Conservation (phyloP, 2,888 invertebrate species). For the Amaurobius ferox region DNA sequence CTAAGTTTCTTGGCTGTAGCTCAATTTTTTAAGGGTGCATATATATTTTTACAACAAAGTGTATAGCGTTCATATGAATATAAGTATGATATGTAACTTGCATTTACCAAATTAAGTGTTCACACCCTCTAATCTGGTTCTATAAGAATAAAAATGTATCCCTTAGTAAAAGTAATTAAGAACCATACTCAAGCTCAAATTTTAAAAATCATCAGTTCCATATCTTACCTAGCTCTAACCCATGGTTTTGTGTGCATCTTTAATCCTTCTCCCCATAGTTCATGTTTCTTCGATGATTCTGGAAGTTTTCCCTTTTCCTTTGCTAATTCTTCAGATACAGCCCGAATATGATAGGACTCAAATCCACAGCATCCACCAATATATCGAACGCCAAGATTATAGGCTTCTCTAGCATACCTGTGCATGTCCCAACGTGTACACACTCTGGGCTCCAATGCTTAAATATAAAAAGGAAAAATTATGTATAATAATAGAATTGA, state of each 20-base stretch:
- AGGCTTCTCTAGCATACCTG: constrained; percentile 77
- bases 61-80: too few relatives aligned
- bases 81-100: too few relatives aligned
- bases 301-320: constrained; percentile 75
- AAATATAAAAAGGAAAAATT: constrained; percentile 1
- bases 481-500: too few relatives aligned
- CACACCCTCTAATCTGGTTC: too few relatives aligned
- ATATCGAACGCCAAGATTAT: constrained; percentile 77
- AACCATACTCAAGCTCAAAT: too few relatives aligned
- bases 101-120: too few relatives aligned
- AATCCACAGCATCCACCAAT: constrained; percentile 79
- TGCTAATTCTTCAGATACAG: constrained; percentile 77
- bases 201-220: too few relatives aligned
- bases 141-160: too few relatives aligned
- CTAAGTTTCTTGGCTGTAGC: too few relatives aligned
- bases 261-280: constrained; percentile 77
- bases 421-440: constrained; percentile 78
- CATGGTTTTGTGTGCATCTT: constrained; percentile 79
- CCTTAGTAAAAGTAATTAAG: too few relatives aligned
- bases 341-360: constrained; percentile 78
- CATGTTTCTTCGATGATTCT: constrained; percentile 77
- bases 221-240: constrained; percentile 77
- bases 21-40: too few relatives aligned
- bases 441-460: constrained; percentile 78
- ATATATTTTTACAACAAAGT: too few relatives aligned